Evolutionary conservation across 2,888 invertebrate genomes (phyloP), one percentile per base, ranked within the genome.

Genomic region (Halocaridina rubra): DNA sequence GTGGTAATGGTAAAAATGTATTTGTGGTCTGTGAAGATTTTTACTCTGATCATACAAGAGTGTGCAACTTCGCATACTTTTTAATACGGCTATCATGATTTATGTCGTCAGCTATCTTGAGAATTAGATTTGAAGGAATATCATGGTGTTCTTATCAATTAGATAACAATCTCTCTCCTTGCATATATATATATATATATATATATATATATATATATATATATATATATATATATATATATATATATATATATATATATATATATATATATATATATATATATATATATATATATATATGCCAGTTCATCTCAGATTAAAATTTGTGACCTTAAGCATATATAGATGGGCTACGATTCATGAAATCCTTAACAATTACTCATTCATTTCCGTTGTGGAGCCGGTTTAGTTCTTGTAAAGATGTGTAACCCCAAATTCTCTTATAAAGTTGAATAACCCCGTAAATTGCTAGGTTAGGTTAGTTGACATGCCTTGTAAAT

Each of bases 231-330:
- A 77, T 64, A 64, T 33, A 64, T 64, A 77, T 39, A 64, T 39
- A 77, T 64, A 77, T 64, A 77, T 33, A 64, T 24, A 61, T 1
- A 77, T 39, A 77, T 39, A 77, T 24, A 33, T 39, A 64, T 39
- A 77, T 39, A 77, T 32, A 77, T 32, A 77, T 22, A 77, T 33
- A 77, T 32, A 77, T 64, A 77, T 32, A 77, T 33, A 75, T 53
- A 75, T 5, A 75, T 53, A 74, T n/a, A n/a, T n/a, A n/a, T n/a
- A n/a, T n/a, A n/a, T n/a, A n/a, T n/a, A n/a, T n/a, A n/a, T n/a
- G n/a, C 8, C 7, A 8, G 10, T 27, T 24, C 67, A 22, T 59
- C 13, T 7, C 59, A 59, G 22, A 19, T 59, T 59, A n/a, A 19
- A 19, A 4, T 22, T 19, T 10, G 59, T 59, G 22, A 59, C 22